Evolutionary conservation across 1,140 invertebrate species (phyloP).

Genomic region (Antheraea mylitta): DNA sequence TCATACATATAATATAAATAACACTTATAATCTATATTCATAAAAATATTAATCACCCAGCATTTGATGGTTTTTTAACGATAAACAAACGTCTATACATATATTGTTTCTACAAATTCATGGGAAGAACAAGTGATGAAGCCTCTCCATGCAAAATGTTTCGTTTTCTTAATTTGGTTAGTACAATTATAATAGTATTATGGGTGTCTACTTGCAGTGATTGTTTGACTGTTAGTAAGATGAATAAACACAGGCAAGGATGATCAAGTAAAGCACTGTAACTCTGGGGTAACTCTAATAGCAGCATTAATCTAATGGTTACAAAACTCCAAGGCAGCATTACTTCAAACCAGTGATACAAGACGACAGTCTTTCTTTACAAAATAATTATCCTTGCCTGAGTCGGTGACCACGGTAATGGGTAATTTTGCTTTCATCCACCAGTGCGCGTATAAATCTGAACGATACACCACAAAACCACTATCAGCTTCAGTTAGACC

Average conservation of each 20-base stretch:
- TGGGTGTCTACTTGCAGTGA: constrained; percentile 64
- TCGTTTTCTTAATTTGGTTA: constrained; percentile 51
- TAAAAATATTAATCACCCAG: neutral
- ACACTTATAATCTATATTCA: neutral
- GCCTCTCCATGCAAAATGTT: constrained; percentile 65
- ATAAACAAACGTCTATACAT: neutral
- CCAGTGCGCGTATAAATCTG: constrained; percentile 93
- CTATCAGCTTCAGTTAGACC: constrained; percentile 50
- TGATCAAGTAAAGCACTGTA: constrained; percentile 79
- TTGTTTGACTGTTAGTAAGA: constrained; percentile 69
- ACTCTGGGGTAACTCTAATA: constrained; percentile 69
- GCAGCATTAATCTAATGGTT: constrained; percentile 72
- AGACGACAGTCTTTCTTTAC: constrained; percentile 76
- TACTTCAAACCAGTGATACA: constrained; percentile 75
- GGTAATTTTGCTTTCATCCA: constrained; percentile 93
- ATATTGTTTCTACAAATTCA: constrained; percentile 11
- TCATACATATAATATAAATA: neutral
- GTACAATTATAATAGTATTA: constrained; percentile 40
- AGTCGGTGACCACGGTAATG: constrained; percentile 80
- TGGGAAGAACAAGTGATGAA: constrained; percentile 28
- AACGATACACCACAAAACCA: constrained; percentile 83
- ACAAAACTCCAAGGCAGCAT: constrained; percentile 68
- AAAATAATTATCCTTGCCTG: constrained; percentile 82
- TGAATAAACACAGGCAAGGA: constrained; percentile 80
- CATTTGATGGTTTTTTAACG: constrained; percentile 14